Percentiles rank a stretch among this genome's conserved stretches.
Evolutionary conservation across 2,888 invertebrate genomes (phyloP).

Genomic region (Zhuqinia jingwanae): DNA sequence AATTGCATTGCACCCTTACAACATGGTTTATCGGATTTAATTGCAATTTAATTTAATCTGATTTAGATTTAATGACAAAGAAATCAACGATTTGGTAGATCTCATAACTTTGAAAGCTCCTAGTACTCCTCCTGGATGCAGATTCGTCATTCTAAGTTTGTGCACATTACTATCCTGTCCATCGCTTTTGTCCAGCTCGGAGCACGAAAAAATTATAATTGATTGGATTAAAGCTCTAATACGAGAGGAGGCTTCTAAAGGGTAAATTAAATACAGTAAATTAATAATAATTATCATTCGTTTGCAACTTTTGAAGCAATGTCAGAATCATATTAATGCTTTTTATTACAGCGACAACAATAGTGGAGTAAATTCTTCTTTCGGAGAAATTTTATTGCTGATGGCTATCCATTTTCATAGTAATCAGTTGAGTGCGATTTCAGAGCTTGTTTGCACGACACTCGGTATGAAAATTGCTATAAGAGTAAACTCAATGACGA

Average conservation of each 20-base stretch:
- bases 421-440: constrained; percentile 95
- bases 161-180: constrained; percentile 98
- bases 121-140: constrained; percentile 94
- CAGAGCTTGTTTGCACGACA: constrained; percentile 95
- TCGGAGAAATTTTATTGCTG: constrained; percentile 96
- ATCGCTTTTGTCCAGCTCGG: constrained; percentile 88
- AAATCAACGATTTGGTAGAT: constrained; percentile 90
- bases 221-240: constrained; percentile 98
- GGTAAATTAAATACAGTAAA: constrained; percentile 75
- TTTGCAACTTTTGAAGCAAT: no score
- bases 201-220: constrained; percentile 92
- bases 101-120: constrained; percentile 93
- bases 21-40: constrained; percentile 8
- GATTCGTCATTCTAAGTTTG: constrained; percentile 95
- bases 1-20: no score
- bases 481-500: constrained; percentile 91
- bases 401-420: constrained; percentile 99
- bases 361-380: constrained; percentile 86
- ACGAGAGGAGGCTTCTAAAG: constrained; percentile 91
- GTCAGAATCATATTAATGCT: no score
- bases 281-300: not conserved
- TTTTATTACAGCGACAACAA: constrained; percentile 45
- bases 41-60: no score
- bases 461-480: constrained; percentile 97
- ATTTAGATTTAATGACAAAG: constrained; percentile 92